These are phyloP conservation scores for Sebastes kiyomatsui DNA, from an alignment of 2,797 vertebrate genomes.

Conservation along the genomic window DNA sequence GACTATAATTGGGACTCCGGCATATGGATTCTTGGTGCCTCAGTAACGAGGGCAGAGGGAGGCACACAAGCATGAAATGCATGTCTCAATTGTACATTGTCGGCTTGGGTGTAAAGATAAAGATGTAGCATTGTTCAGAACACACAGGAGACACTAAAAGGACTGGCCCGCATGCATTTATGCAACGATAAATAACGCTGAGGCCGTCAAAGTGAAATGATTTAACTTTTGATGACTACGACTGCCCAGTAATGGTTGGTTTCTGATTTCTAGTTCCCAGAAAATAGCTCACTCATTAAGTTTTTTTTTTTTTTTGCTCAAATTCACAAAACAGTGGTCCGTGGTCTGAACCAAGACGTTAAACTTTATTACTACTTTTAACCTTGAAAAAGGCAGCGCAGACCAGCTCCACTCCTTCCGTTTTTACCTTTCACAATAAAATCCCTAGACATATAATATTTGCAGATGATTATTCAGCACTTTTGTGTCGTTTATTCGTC, in stretches of 20 bases:
- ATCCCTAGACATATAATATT: too few species aligned
- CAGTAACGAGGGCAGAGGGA: slow-evolving; percentile 23
- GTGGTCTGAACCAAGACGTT: too few species aligned
- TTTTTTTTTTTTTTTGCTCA: background rate
- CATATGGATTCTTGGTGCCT: slow-evolving; percentile 7
- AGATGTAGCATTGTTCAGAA: background rate
- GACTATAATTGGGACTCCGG: background rate
- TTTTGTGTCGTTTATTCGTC: too few species aligned
- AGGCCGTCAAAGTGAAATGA: background rate
- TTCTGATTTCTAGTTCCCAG: background rate
- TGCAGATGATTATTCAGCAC: too few species aligned
- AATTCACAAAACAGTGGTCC: too few species aligned
- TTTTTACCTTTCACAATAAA: too few species aligned
- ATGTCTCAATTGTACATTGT: background rate
- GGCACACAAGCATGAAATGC: slow-evolving; percentile 4
- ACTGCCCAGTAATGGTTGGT: background rate
- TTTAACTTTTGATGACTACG: background rate
- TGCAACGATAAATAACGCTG: background rate
- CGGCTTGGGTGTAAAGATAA: background rate
- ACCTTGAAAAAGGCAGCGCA: too few species aligned
- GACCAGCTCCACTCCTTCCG: too few species aligned
- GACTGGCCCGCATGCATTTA: background rate
- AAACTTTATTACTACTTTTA: too few species aligned
- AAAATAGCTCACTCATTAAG: background rate
- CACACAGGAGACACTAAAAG: background rate